Evolutionary conservation across 1,140 invertebrate genomes (phyloP), one percentile per base, ranked within the genome.

Genomic region (Apis dorsata): DNA sequence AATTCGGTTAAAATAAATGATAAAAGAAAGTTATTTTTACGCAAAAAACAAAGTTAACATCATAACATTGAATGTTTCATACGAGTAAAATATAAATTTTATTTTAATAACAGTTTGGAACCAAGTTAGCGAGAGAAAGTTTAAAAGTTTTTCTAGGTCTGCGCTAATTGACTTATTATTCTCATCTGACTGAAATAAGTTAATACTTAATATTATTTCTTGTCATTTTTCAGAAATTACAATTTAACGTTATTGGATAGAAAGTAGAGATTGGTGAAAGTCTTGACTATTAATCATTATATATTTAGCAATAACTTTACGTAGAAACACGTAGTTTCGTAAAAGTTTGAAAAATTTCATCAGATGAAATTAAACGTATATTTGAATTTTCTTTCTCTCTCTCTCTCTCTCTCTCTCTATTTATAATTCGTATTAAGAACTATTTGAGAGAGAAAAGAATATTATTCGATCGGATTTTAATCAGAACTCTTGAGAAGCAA

Each of bases 381-480:
- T 76, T 76, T 65, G 60, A 34, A 34, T 49, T 65, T 24, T 13
- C 55, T 73, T 49, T 24, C 24, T 24, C 24, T 62, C 8, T 9
- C 17, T 24, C 60, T 19, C 34, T 34, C 34, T 34, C 28, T 34
- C 28, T 34, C 28, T 34, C 13, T 55, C 17, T 24, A 24, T 63
- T 76, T 15, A 60, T 60, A 28, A 65, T 19, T 65, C 44, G n/a
- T 49, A 34, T 65, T 51, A 28, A 76, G 74, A 76, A 65, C 74
- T 76, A n/a, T 15, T 76, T 28, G 12, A 76, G 24, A 53, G 49
- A 34, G 13, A 49, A 28, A 28, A 62, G 44, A 24, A 28, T 44
- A 51, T 76, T 51, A 51, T 44, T 55, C 51, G 62, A 66, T 66
- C 74, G 62, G 49, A 66, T 77, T 77, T 77, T 77, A 77, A 77